Percentiles rank a stretch among this genome's conserved stretches.
Evolutionary conservation across 2,113 vertebrate genomes (phyloP).

Genomic region (Salvator merianae): DNA sequence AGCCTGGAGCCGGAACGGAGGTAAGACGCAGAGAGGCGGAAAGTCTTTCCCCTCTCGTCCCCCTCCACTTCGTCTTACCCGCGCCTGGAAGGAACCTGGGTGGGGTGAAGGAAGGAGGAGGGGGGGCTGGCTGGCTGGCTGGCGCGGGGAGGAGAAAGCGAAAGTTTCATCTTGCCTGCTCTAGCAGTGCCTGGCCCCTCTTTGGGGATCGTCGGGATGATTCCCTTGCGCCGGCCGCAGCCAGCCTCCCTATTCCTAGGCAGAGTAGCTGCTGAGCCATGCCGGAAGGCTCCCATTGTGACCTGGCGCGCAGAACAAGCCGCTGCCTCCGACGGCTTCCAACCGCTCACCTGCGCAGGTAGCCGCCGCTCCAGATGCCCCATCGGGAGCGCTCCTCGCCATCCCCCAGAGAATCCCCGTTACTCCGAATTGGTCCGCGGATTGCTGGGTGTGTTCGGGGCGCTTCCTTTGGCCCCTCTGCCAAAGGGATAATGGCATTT

Average conservation of each 20-base stretch:
- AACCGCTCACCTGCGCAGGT: neutral
- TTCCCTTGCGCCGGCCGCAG: too few species aligned
- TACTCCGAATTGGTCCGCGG: neutral
- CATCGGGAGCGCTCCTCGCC: too few species aligned
- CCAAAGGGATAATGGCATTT: too few species aligned
- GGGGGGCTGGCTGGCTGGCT: neutral
- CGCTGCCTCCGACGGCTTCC: neutral
- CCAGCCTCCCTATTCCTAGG: too few species aligned
- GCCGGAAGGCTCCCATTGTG: neutral
- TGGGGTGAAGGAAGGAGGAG: neutral
- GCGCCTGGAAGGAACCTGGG: neutral
- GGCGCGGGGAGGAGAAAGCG: too few species aligned
- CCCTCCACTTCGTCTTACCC: too few species aligned
- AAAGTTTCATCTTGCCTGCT: too few species aligned
- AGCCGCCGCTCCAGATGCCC: neutral
- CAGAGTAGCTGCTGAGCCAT: too few species aligned
- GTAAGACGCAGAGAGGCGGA: constrained; percentile 29
- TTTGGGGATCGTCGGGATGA: too few species aligned
- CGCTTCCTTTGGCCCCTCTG: neutral
- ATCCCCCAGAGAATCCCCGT: neutral
- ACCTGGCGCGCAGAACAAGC: too few species aligned
- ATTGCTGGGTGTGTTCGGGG: neutral
- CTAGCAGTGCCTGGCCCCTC: too few species aligned
- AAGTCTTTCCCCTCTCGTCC: too few species aligned
- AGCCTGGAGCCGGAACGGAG: constrained; percentile 6